Conservation (phyloP, 2,797 vertebrate species). For the Eurystomus glaucurus region DNA sequence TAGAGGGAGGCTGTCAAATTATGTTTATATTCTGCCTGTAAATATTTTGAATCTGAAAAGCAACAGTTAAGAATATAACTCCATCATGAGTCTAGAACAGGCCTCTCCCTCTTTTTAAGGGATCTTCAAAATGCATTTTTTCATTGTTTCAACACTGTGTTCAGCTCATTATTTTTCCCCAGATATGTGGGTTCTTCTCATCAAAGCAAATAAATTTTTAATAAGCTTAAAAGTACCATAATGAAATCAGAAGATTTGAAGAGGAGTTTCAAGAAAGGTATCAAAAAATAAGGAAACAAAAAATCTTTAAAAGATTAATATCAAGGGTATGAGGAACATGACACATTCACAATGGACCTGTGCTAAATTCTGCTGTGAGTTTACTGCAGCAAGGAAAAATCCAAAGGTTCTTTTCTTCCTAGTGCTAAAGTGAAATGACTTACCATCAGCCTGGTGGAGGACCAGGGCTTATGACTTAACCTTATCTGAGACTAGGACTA, state of each 20-base stretch:
- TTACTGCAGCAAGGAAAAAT: neutral
- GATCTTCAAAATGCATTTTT: neutral
- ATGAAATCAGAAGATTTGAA: neutral
- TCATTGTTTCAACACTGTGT: neutral
- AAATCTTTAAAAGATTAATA: neutral
- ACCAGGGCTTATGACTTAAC: neutral
- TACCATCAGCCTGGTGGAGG: neutral
- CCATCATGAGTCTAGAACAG: rapidly evolving
- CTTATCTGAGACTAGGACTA: neutral
- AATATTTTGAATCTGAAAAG: neutral
- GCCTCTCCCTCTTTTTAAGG: neutral
- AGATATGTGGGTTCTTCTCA: neutral
- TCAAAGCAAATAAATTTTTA: neutral
- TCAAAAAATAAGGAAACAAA: neutral
- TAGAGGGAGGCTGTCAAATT: neutral
- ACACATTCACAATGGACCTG: neutral
- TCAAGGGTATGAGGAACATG: neutral
- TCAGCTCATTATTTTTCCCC: neutral
- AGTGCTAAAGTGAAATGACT: neutral
- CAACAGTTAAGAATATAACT: neutral
- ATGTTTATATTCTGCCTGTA: neutral
- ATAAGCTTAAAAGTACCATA: neutral
- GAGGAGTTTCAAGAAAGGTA: neutral
- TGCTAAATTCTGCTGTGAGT: neutral
- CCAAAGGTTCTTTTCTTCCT: neutral